Evolutionary conservation across 1,140 invertebrate species (phyloP), one percentile per base, ranked within the genome.

Genomic region (Pseudomyrmex pallidus): DNA sequence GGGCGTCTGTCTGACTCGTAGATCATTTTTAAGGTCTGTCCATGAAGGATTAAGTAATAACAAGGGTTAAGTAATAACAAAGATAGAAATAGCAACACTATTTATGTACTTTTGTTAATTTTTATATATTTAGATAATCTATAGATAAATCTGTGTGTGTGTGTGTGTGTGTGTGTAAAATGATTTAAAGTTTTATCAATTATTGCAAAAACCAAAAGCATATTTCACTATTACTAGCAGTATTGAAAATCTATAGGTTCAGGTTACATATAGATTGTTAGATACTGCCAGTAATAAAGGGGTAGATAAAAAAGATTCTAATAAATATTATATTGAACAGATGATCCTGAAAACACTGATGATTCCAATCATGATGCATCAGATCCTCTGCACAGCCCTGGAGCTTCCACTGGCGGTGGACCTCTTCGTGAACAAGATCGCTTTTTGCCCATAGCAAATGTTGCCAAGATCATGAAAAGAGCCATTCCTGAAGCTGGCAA

Each of bases 391-490:
- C 93, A 94, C 66, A 95, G 95, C 35, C 93, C 94, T 7, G 95
- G 95, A 74, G 94, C 95, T 89, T 92, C 92, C 70, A 91, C 93
- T 74, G 73, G 90, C 10, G 91, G 93, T 20, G 94, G 95, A 7
- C 96, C 96, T 3, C 91, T 98, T 46, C 93, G 97, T 54, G 97
- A 98, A 93, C 98, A 99, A 94, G 99, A 99, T 93, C 95, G 99
- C 88, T 99, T 99, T 93, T 94, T 99, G 62, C 99, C 99, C 1
- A 99, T 99, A 88, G 99, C 99, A 22, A 99, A 99, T 95, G 98
- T 99, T 62, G 98, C 98, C 0, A 97, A 99, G 95, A 99, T 99
- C 59, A 99, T 99, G 99, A 99, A 99, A 94, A 96, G 97, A 92
- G 98, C 98, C 5, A 98, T 99, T 88, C 99, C 99, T 5, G 97